These are phyloP conservation scores for Chironex yamaguchii DNA, from an alignment of 30 jellyfish, hydroid and myxozoan genomes.

Conservation along the genomic window DNA sequence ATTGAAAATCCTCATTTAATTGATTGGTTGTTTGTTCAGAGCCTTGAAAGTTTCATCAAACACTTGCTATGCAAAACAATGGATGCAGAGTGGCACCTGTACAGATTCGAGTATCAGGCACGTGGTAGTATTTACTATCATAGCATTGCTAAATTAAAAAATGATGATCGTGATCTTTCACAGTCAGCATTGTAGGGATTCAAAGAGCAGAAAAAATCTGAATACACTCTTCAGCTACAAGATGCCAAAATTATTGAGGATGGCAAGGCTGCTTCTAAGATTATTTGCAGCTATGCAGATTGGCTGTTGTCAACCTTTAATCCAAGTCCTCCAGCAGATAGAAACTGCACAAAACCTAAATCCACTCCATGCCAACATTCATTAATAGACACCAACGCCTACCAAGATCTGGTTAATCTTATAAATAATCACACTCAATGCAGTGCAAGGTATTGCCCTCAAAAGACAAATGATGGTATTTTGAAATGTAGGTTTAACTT, in stretches of 20 bases:
- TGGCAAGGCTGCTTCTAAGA: neutral
- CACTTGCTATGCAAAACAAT: slow-evolving; percentile 27
- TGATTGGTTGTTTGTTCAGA: slow-evolving; percentile 53
- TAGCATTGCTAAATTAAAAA: slow-evolving; percentile 52
- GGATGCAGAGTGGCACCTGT: slow-evolving; percentile 64
- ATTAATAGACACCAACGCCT: neutral
- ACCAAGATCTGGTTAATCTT: slow-evolving; percentile 14
- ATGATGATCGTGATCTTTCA: slow-evolving; percentile 48
- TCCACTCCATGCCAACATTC: slow-evolving; percentile 37
- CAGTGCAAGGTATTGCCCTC: slow-evolving; percentile 49
- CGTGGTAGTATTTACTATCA: slow-evolving; percentile 73
- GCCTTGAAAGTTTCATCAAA: slow-evolving; percentile 37
- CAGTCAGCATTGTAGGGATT: slow-evolving; percentile 20
- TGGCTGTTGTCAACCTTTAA: slow-evolving; percentile 26
- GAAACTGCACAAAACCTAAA: slow-evolving; percentile 55
- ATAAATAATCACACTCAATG: slow-evolving; percentile 39
- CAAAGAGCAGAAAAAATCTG: neutral
- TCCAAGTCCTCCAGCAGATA: slow-evolving; percentile 21
- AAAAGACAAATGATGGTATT: neutral
- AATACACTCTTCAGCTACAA: neutral
- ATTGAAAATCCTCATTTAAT: slow-evolving; percentile 48
- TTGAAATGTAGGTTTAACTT: slow-evolving; percentile 25
- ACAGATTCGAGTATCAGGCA: slow-evolving; percentile 55
- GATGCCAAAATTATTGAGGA: neutral
- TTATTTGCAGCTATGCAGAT: slow-evolving; percentile 16